A percentile compares a stretch with the other conserved stretches of the same genome.
These are phyloP conservation scores for Micrastur ruficollis DNA, from an alignment of 2,797 vertebrate genomes.

Conservation along the genomic window DNA sequence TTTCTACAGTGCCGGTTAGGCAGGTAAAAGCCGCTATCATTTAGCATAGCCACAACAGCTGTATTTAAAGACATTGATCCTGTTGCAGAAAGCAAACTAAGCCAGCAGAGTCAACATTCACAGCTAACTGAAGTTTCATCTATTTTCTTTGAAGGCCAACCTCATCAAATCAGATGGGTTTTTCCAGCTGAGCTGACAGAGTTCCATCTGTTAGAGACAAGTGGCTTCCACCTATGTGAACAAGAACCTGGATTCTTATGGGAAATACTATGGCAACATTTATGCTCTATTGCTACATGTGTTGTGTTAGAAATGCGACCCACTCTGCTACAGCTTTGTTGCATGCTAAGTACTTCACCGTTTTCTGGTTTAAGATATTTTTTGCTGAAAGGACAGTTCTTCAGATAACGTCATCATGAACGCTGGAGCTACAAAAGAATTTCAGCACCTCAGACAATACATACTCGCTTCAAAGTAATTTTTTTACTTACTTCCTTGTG, in stretches of 20 bases:
- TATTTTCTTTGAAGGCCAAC: not conserved
- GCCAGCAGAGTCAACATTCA: not conserved
- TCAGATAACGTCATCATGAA: not conserved
- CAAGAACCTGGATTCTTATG: not conserved
- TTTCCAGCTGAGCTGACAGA: not conserved
- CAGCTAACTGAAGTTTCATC: not conserved
- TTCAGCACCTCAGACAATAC: not conserved
- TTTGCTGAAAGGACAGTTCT: not conserved
- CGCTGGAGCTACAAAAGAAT: not conserved
- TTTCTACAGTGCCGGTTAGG: not conserved
- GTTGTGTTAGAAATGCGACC: not conserved
- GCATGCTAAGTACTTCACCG: rapidly evolving
- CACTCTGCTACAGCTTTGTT: not conserved
- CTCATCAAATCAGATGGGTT: not conserved
- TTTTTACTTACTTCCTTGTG: constrained; percentile 91
- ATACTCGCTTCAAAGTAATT: not conserved
- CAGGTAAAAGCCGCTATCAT: not conserved
- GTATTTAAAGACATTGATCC: not conserved
- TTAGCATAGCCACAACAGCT: not conserved
- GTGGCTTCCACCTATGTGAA: not conserved
- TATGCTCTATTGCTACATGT: not conserved
- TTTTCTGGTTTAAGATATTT: not conserved
- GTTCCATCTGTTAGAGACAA: not conserved
- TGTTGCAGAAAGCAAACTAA: not conserved
- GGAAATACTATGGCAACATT: not conserved